These are phyloP conservation scores for Leptopilina clavipes DNA, from an alignment of 1,140 invertebrate genomes.

Conservation along the genomic window DNA sequence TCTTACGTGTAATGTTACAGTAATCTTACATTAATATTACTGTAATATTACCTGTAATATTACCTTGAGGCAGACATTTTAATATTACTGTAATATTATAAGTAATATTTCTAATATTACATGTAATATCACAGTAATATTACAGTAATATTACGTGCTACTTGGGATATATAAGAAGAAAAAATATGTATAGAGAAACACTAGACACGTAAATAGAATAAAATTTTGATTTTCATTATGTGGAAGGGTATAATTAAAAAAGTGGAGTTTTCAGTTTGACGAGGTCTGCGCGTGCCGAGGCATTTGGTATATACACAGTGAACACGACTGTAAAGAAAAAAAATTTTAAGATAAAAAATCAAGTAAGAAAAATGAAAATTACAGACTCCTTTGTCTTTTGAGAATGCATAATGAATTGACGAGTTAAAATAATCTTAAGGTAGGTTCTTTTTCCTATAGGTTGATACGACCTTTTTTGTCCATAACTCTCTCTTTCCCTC, in stretches of 20 bases:
- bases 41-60: no score
- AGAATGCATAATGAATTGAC: constrained; percentile 16
- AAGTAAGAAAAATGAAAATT: constrained; percentile 19
- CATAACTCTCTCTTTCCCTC: no score
- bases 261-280: background rate
- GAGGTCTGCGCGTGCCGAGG: constrained; percentile 27
- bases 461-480: background rate
- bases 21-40: no score
- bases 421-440: background rate
- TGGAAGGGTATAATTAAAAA: constrained; percentile 37
- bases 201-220: background rate
- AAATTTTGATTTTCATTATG: background rate
- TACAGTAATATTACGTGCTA: no score
- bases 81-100: no score
- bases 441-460: background rate
- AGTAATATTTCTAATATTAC: no score
- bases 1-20: no score
- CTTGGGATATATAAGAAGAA: no score
- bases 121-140: no score
- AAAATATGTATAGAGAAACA: background rate
- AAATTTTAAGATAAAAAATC: constrained; percentile 7
- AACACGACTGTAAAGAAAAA: background rate
- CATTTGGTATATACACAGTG: background rate
- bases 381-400: constrained; percentile 4
- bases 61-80: no score